phyloP scores from a whole-genome alignment of 2,888 invertebrate genomes.

The Flexamia atlantica region DNA sequence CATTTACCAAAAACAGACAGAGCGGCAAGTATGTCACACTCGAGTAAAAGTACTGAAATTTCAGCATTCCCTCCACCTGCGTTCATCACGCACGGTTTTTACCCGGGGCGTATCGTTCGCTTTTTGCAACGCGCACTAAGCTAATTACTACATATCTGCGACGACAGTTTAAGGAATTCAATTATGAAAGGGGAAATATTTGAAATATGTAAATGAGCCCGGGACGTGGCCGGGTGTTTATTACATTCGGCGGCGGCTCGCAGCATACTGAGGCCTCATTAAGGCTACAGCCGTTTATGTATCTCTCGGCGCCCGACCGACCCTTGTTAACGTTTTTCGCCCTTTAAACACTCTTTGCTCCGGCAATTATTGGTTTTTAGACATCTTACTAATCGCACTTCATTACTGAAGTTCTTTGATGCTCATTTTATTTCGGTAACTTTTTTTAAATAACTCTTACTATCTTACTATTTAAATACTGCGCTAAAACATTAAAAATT shows the following conservation, averaged over 20 bases:
- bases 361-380: conserved; percentile 8
- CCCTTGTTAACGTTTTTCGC: background rate
- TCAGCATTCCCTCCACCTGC: background rate
- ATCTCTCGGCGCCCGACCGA: conserved; percentile 8
- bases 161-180: conserved; percentile 62
- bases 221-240: conserved; percentile 47
- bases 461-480: too few relatives aligned
- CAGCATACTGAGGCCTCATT: conserved; percentile 50
- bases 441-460: too few relatives aligned
- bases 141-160: conserved; percentile 35
- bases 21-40: too few relatives aligned
- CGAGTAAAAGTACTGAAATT: background rate
- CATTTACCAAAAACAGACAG: too few relatives aligned
- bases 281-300: background rate
- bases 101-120: conserved; percentile 3
- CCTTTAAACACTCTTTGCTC: background rate
- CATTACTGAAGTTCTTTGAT: too few relatives aligned
- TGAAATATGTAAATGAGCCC: conserved; percentile 61
- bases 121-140: conserved; percentile 19
- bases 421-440: too few relatives aligned
- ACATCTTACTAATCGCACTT: too few relatives aligned
- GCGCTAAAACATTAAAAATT: too few relatives aligned
- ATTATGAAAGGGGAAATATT: conserved; percentile 62
- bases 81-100: conserved; percentile 4
- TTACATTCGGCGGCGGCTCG: conserved; percentile 51